Base-by-base conservation (phyloP, 2,113 vertebrate genomes). In the Tauraco erythrolophus region DNA sequence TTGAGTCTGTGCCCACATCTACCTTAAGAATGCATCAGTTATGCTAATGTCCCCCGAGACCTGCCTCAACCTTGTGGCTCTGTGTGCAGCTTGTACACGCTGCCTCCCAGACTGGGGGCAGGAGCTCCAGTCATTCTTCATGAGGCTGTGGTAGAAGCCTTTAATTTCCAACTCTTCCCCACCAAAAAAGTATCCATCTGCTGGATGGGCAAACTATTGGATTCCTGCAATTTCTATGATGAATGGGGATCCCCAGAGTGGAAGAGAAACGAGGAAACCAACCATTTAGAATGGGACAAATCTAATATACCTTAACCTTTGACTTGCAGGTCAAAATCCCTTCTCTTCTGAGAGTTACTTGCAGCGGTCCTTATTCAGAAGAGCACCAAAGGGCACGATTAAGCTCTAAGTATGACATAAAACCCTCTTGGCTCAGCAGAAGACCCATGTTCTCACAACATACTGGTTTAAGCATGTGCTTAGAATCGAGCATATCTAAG, bases 1-100 rank as follows among this genome's bases (percentile, higher is more conserved):
- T 75, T 30, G 24, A 57, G 15, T 25, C 12, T n/a, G 4, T 91
- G 39, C 39, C 43, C 30, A 19, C 0, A 5, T 37, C 10, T 68
- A 16, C 48, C 23, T 77, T 37, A 33, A 31, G 28, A 28, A 15
- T 2, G 7, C 9, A 9, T 35, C n/a, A 45, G 0, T 23, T 1
- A 3, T 31, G 14, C 12, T 27, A 22, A 4, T 14, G 10, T 8
- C 10, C 27, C 56, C 22, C 18, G 76, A 85, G 57, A 68, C 65
- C 54, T 7, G 9, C 5, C 22, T 4, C 12, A 13, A 15, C 22
- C 28, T 19, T 0, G 1, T 39, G 37, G 25, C 50, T 74, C n/a
- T 51, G 0, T 17, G 6, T 23, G 7, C 31, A 60, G 45, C 5
- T 19, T 25, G 21, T 19, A 48, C 5, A 3, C 0, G 1, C 31